Evolutionary conservation across 2,113 vertebrate genomes (phyloP), one percentile per base, ranked within the genome.

Genomic region (Alexandromys fortis): DNA sequence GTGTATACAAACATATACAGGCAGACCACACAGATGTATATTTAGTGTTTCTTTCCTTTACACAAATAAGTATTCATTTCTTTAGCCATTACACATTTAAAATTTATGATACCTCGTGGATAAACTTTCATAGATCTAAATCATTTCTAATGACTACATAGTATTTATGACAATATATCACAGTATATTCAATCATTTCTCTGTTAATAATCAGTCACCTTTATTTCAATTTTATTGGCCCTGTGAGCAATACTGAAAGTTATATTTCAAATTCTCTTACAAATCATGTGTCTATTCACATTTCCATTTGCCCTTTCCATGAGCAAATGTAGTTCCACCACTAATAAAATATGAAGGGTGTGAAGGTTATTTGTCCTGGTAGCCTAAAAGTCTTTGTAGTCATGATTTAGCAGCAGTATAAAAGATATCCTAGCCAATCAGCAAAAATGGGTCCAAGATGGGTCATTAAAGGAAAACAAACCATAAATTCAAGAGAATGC

Each of bases 341-440:
- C 19, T 58, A 83, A 7, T 70, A 19, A 93, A 91, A 86, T 79
- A 90, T 75, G 89, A 82, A 5, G 58, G 42, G 83, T 91, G 88
- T 58, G 24, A 96, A 86, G 76, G 81, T 81, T 92, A 94, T 86
- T 91, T 83, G 17, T 92, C 90, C 61, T 82, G 70, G 87, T 49
- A 89, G 19, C 19, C 35, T 92, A 94, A 82, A 95, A 92, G 72
- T 94, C 79, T 97, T 89, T 90, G 70, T 45, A 95, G 81, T 92
- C 55, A 94, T 38, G 24, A 8, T 89, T 76, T 91, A 81, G 78
- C 61, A n/a, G 67, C 21, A 89, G 26, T 35, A 94, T 81, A 88
- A 79, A 97, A 75, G 0, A 81, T 58, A 67, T 76, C 72, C 1
- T 19, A 52, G 26, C 35, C 90, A 76, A 94, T 89, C 67, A 94